Percentiles rank a stretch among this genome's conserved stretches.
These are phyloP conservation scores for Noctua fimbriata DNA, from an alignment of 2,888 invertebrate species.

Conservation along the genomic window DNA sequence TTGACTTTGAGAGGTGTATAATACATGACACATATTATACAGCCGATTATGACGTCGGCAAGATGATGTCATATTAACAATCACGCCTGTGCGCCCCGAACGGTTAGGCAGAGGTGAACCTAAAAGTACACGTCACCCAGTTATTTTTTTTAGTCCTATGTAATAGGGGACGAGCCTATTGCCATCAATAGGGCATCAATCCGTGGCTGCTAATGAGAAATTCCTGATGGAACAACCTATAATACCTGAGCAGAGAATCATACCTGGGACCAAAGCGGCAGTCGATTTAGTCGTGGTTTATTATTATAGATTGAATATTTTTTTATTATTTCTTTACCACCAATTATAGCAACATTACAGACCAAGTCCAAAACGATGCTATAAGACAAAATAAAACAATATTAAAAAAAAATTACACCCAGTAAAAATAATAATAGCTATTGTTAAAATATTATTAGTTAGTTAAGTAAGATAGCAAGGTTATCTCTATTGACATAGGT, in stretches of 20 bases:
- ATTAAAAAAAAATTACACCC: no score
- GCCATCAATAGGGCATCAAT: background rate
- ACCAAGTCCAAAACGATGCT: no score
- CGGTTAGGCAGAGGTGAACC: no score
- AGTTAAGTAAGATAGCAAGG: background rate
- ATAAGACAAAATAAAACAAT: no score
- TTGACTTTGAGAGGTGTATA: background rate
- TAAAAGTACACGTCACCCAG: background rate
- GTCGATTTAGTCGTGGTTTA: background rate
- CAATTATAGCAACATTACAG: no score
- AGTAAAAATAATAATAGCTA: no score
- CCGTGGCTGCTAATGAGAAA: background rate
- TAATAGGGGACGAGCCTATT: background rate
- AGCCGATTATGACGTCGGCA: conserved; percentile 1
- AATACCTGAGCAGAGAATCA: background rate
- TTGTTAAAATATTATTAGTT: no score
- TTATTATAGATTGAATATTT: background rate
- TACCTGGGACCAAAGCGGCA: background rate
- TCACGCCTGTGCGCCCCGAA: no score
- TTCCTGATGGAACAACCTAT: background rate
- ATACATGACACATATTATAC: background rate
- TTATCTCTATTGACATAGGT: background rate
- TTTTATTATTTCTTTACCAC: no score
- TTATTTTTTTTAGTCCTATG: background rate
- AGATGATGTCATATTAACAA: no score